Evolutionary conservation across 2,113 vertebrate genomes (phyloP).

Genomic region (Alligator sinensis): DNA sequence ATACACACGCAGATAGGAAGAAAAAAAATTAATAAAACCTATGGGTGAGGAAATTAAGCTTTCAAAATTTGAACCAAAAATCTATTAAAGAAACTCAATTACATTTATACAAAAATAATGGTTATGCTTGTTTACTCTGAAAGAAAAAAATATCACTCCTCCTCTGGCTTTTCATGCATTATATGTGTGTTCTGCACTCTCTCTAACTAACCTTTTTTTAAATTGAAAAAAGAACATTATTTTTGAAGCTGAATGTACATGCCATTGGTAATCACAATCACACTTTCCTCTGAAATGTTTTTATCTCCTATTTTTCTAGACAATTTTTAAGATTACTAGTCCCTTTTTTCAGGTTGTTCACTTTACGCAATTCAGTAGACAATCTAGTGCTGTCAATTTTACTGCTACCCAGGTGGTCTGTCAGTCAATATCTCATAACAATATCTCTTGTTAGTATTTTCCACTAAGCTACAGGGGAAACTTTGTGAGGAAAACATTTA

Average conservation of each 20-base stretch:
- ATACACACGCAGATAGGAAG: background rate
- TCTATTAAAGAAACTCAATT: background rate
- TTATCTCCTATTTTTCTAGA: background rate
- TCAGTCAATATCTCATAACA: constrained; percentile 36
- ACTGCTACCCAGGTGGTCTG: background rate
- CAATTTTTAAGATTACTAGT: background rate
- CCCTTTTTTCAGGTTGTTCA: constrained; percentile 11
- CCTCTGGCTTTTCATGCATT: background rate
- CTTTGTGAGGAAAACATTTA: background rate
- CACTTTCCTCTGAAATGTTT: background rate
- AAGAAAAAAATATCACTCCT: background rate
- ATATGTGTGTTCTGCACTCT: background rate
- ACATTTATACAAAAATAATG: background rate
- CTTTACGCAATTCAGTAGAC: background rate
- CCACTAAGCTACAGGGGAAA: background rate
- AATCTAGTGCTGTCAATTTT: constrained; percentile 20
- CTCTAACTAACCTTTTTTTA: background rate
- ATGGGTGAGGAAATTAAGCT: background rate
- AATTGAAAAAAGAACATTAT: background rate
- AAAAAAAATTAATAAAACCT: background rate
- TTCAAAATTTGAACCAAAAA: background rate
- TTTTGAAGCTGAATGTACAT: constrained; percentile 8
- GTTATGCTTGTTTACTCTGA: background rate
- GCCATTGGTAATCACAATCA: background rate
- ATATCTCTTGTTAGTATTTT: background rate